Percentiles rank a stretch among this genome's conserved stretches.
Evolutionary conservation across 2,888 invertebrate genomes (phyloP).

Genomic region (Nasonia oneida): DNA sequence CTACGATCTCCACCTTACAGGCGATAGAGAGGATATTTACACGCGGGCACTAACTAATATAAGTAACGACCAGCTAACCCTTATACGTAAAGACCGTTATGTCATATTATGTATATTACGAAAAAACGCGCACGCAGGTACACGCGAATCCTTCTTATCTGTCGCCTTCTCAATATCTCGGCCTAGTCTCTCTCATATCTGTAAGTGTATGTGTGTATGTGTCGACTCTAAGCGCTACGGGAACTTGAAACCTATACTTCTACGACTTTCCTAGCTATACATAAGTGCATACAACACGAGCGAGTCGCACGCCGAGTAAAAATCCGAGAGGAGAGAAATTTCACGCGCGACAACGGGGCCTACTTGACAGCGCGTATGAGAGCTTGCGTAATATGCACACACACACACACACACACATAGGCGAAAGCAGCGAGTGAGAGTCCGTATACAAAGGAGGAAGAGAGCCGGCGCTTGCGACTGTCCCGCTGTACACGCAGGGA

Average conservation of each 20-base stretch:
- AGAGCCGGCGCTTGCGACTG: not conserved
- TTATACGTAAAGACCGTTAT: constrained; percentile 46
- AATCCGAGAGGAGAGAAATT: not conserved
- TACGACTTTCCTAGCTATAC: constrained; percentile 9
- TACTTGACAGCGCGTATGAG: not conserved
- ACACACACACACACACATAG: not conserved
- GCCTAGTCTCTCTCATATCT: constrained; percentile 1
- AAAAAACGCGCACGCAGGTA: constrained; percentile 39
- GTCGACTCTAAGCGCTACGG: constrained; percentile 58
- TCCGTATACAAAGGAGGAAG: not conserved
- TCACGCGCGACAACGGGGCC: not conserved
- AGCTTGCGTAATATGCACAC: not conserved
- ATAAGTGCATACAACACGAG: not conserved
- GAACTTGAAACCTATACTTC: constrained; percentile 65
- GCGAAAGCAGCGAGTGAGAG: not conserved
- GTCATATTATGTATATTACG: constrained; percentile 23
- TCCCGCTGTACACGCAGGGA: not conserved
- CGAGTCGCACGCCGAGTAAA: not conserved
- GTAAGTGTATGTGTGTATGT: not conserved
- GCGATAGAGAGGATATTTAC: constrained; percentile 46
- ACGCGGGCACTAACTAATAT: constrained; percentile 55
- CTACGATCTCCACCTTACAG: constrained; percentile 28
- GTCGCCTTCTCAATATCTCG: not conserved
- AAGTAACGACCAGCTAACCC: constrained; percentile 54
- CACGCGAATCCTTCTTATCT: constrained; percentile 28